Conservation (phyloP, 1,140 invertebrate species). For the Ostrea denselamellosa region DNA sequence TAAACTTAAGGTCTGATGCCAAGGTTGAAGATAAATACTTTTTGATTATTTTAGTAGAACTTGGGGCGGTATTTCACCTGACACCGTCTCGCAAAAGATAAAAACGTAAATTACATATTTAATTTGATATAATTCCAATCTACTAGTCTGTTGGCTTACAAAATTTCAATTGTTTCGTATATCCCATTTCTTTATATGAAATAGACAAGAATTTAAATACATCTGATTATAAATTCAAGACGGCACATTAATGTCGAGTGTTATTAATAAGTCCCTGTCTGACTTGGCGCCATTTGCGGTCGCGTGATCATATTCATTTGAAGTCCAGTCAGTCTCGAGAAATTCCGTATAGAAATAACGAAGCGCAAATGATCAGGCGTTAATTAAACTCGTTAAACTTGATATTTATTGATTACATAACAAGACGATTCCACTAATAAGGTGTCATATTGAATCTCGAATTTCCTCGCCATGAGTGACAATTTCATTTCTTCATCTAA, state of each 20-base stretch:
- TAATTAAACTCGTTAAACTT: not conserved
- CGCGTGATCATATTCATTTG: slow-evolving; percentile 6
- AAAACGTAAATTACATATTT: not conserved
- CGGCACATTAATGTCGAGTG: not conserved
- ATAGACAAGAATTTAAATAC: not conserved
- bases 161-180: not conserved
- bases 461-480: not conserved
- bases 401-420: not conserved
- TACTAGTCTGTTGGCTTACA: not conserved
- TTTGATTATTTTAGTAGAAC: not conserved
- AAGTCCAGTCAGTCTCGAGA: not conserved
- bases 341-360: not conserved
- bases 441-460: not conserved
- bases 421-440: not conserved
- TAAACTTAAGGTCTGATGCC: not conserved
- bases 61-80: not conserved
- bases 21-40: not conserved
- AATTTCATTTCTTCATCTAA: too few relatives aligned
- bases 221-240: slow-evolving; percentile 10
- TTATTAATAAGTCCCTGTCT: not conserved
- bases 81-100: not conserved
- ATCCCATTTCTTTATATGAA: not conserved
- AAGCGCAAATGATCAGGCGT: not conserved
- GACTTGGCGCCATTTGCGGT: not conserved
- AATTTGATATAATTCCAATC: slow-evolving; percentile 5